phyloP scores from a whole-genome alignment of 1,140 invertebrate genomes.

The Homalodisca vitripennis region DNA sequence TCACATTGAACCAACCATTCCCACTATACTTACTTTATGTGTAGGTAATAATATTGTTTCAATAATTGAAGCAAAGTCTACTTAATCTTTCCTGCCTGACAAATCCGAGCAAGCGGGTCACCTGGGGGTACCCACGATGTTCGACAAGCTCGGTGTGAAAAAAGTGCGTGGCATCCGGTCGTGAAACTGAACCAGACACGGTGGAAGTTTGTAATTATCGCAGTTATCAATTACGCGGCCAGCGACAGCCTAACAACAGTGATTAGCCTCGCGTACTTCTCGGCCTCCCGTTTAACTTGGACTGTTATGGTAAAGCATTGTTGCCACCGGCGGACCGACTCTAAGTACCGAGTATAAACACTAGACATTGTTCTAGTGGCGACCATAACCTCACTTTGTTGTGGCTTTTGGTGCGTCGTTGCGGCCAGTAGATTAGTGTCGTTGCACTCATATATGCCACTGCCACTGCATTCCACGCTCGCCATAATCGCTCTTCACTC shows the following conservation, averaged over 20 bases:
- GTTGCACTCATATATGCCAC: conserved; percentile 16
- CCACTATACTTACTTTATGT: too few species aligned
- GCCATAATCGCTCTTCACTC: not conserved
- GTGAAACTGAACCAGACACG: conserved; percentile 19
- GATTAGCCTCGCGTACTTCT: not conserved
- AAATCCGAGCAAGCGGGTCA: too few species aligned
- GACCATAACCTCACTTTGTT: conserved; percentile 3
- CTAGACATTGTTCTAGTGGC: conserved; percentile 10
- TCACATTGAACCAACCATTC: too few species aligned
- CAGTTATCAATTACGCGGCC: conserved; percentile 22
- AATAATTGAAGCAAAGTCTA: too few species aligned
- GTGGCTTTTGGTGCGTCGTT: not conserved
- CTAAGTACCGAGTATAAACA: conserved; percentile 13
- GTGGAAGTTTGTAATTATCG: conserved; percentile 13
- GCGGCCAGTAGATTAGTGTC: conserved; percentile 14
- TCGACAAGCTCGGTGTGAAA: not conserved
- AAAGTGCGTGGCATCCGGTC: conserved; percentile 10
- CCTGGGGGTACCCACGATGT: too few species aligned
- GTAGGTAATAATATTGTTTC: too few species aligned
- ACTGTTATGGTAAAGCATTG: too few species aligned
- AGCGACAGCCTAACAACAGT: conserved; percentile 21
- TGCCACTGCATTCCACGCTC: not conserved
- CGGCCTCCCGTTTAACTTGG: not conserved
- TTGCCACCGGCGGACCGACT: too few species aligned
- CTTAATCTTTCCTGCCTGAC: too few species aligned